phyloP scores from a whole-genome alignment of 1,140 invertebrate species.

The Drosophila azteca region DNA sequence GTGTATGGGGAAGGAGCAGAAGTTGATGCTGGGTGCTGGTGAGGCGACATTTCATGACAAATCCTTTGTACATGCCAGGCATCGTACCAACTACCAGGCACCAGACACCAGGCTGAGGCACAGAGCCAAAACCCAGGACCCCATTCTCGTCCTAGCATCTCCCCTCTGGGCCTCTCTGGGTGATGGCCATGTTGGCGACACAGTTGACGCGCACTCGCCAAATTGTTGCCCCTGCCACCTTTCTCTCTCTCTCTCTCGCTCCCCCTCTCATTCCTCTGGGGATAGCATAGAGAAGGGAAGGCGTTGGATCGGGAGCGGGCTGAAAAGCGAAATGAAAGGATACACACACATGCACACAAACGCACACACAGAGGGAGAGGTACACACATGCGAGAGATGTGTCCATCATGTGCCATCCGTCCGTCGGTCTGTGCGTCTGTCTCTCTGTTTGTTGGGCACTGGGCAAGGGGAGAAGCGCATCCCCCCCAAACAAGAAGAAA shows the following conservation, averaged over 20 bases:
- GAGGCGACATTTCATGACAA: conserved; percentile 61
- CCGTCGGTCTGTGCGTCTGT: conserved; percentile 3
- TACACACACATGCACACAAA: background rate
- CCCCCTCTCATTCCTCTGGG: background rate
- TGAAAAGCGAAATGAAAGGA: conserved; percentile 50
- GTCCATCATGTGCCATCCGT: conserved; percentile 19
- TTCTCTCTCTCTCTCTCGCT: background rate
- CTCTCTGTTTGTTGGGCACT: background rate
- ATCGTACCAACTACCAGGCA: conserved; percentile 13
- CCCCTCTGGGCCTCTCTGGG: conserved; percentile 11
- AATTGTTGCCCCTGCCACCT: conserved; percentile 38
- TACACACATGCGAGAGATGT: background rate
- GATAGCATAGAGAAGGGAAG: background rate
- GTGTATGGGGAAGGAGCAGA: too few relatives aligned
- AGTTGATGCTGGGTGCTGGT: conserved; percentile 8
- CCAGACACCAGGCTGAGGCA: background rate
- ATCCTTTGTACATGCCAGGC: conserved; percentile 45
- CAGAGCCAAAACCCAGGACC: background rate
- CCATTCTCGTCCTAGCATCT: background rate
- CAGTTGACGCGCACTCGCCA: conserved; percentile 64
- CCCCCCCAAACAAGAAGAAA: background rate
- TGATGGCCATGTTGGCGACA: conserved; percentile 49
- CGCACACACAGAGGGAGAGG: too few relatives aligned
- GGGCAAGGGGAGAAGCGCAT: background rate
- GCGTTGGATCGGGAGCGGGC: conserved; percentile 19